Percentiles rank a stretch among this genome's conserved stretches.
Conservation (phyloP, 2,113 vertebrate genomes). For the Corvus cornix region DNA sequence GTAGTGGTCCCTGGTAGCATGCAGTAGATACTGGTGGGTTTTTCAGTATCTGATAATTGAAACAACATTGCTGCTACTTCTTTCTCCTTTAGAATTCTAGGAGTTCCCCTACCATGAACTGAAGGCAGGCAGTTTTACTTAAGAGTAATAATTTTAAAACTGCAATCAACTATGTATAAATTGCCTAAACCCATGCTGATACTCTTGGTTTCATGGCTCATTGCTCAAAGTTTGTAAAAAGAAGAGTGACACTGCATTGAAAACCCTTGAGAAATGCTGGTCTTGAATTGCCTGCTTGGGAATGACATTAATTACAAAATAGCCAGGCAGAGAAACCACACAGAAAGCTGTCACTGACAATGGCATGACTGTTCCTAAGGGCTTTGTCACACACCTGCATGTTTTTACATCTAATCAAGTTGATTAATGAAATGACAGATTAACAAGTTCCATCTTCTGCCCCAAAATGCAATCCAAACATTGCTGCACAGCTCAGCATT, state of each 20-base stretch:
- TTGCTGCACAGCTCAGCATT: background rate
- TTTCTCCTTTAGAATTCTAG: background rate
- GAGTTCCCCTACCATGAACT: background rate
- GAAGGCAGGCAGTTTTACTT: background rate
- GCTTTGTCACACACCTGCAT: background rate
- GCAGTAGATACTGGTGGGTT: background rate
- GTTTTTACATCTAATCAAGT: background rate
- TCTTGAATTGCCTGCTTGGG: background rate
- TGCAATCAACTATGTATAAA: background rate
- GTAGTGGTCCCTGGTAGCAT: background rate
- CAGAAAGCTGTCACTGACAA: background rate
- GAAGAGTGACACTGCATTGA: background rate
- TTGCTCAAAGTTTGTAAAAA: background rate
- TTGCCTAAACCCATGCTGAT: background rate
- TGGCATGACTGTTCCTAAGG: background rate
- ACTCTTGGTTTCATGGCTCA: background rate
- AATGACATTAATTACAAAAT: constrained; percentile 30
- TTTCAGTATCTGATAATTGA: background rate
- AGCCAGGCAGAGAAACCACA: background rate
- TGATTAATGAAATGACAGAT: background rate
- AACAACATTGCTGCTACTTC: background rate
- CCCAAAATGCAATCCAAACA: background rate
- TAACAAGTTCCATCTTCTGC: background rate
- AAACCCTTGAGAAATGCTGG: constrained; percentile 17
- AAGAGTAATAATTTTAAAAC: background rate